A percentile compares a stretch with the other conserved stretches of the same genome.
These are phyloP conservation scores for Pelobates fuscus DNA, from an alignment of 2,113 vertebrate genomes.

Conservation along the genomic window DNA sequence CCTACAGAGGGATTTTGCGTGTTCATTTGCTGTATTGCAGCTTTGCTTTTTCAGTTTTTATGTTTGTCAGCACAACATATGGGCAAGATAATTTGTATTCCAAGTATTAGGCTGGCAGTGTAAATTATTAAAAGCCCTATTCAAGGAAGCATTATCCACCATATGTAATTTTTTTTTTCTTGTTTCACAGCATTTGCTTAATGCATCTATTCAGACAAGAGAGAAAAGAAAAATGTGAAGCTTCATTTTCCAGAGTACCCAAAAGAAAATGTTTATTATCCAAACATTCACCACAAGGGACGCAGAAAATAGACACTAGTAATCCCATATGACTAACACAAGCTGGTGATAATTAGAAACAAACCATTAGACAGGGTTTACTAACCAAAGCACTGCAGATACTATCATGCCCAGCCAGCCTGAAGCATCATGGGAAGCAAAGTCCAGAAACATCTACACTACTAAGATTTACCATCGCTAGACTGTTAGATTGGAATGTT, in stretches of 20 bases:
- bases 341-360: not conserved
- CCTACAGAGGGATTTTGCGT: slow-evolving; percentile 67
- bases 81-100: slow-evolving; percentile 71
- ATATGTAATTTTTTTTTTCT: slow-evolving; percentile 60
- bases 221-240: slow-evolving; percentile 12
- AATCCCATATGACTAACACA: not conserved
- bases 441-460: too few species aligned
- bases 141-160: slow-evolving; percentile 64
- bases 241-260: not conserved
- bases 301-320: not conserved
- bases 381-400: too few species aligned
- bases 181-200: slow-evolving; percentile 50
- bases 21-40: slow-evolving; percentile 64
- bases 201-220: slow-evolving; percentile 14
- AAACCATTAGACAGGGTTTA: too few species aligned
- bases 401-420: too few species aligned
- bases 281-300: slow-evolving; percentile 2
- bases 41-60: slow-evolving; percentile 72
- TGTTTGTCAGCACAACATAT: slow-evolving; percentile 71
- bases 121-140: slow-evolving; percentile 74
- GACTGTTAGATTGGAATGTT: too few species aligned
- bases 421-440: too few species aligned
- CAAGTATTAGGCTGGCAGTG: slow-evolving; percentile 68
- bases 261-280: not conserved
- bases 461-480: too few species aligned